Percentiles rank a stretch among this genome's conserved stretches.
Conservation (phyloP, 2,888 invertebrate species). For the Gari tellinella region DNA sequence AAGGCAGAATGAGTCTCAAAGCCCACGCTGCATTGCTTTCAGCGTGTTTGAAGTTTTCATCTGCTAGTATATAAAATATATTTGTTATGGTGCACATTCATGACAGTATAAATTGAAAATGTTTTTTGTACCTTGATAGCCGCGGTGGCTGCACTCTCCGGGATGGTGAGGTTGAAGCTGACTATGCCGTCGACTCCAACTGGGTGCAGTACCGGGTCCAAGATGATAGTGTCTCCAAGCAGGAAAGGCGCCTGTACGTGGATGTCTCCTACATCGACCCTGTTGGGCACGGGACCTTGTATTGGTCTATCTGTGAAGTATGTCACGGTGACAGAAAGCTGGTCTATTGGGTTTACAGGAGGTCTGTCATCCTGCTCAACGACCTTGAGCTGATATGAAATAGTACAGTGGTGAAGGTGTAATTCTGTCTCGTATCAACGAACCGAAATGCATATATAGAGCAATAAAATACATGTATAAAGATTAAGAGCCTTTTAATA, state of each 20-base stretch:
- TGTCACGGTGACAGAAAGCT: conserved; percentile 52
- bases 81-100: too few relatives aligned
- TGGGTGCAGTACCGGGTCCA: conserved; percentile 16
- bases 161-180: conserved; percentile 48
- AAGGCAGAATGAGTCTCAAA: too few relatives aligned
- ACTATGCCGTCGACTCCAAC: conserved; percentile 49
- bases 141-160: conserved; percentile 38
- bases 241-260: conserved; percentile 43
- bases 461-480: too few relatives aligned
- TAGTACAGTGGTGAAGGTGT: too few relatives aligned
- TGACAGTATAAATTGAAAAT: too few relatives aligned
- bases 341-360: conserved; percentile 26
- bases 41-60: too few relatives aligned
- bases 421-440: too few relatives aligned
- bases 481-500: too few relatives aligned
- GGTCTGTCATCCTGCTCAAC: conserved; percentile 67
- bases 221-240: conserved; percentile 28
- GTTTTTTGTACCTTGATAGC: conserved; percentile 51
- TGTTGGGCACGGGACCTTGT: not conserved
- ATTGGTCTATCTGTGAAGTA: conserved; percentile 51
- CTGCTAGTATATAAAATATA: too few relatives aligned
- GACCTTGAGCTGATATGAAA: conserved; percentile 66
- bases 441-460: too few relatives aligned
- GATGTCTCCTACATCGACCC: not conserved
- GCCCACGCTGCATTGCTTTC: too few relatives aligned